Conservation (phyloP, 2,113 vertebrate genomes). For the Myiopsitta monachus region DNA sequence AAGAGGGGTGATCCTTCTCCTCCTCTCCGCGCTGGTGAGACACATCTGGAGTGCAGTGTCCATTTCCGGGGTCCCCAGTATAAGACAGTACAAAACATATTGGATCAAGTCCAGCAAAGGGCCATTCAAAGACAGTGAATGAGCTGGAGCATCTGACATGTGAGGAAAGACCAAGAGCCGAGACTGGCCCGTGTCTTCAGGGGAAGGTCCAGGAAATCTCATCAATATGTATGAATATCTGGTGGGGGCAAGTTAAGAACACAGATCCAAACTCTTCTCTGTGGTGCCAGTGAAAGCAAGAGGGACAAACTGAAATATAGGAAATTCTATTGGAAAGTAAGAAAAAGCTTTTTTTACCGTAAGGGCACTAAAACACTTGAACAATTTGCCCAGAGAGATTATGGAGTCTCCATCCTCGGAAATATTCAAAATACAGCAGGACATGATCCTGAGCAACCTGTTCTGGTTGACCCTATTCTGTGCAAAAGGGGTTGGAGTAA, state of each 20-base stretch:
- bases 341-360: neutral
- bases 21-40: neutral
- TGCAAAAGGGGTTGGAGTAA: neutral
- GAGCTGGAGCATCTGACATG: neutral
- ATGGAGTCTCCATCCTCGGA: neutral
- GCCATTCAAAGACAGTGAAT: neutral
- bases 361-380: neutral
- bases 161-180: neutral
- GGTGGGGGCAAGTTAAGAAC: neutral
- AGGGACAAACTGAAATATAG: neutral
- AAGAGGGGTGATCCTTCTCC: neutral
- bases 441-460: neutral
- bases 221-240: neutral
- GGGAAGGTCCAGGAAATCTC: neutral
- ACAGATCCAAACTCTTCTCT: neutral
- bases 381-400: neutral
- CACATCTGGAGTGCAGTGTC: neutral
- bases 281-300: neutral
- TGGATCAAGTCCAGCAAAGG: neutral
- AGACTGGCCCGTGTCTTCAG: fast-evolving
- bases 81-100: neutral
- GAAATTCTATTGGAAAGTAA: neutral
- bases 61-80: neutral
- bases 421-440: neutral
- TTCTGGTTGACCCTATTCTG: neutral